A percentile compares a stretch with the other conserved stretches of the same genome.
These are phyloP conservation scores for Neoascia interrupta DNA, from an alignment of 2,888 invertebrate species.

Conservation along the genomic window DNA sequence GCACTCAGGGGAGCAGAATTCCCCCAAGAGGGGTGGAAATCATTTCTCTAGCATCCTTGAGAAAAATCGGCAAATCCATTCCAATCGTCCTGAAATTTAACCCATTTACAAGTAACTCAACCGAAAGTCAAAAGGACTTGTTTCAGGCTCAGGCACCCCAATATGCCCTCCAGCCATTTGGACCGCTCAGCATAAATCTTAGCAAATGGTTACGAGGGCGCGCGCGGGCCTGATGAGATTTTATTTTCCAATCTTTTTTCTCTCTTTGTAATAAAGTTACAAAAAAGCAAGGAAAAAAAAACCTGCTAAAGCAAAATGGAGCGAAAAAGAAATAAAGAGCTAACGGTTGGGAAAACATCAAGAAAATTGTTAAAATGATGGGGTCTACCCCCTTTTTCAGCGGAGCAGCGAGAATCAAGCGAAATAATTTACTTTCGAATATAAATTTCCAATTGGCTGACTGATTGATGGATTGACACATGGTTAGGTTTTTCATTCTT, in stretches of 20 bases:
- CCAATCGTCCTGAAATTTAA: slow-evolving; percentile 64
- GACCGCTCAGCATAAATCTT: slow-evolving; percentile 45
- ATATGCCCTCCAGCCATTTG: slow-evolving; percentile 11
- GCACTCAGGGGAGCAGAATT: slow-evolving; percentile 14
- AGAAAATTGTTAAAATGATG: slow-evolving; percentile 22
- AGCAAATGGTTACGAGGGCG: slow-evolving; percentile 34
- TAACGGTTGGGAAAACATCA: slow-evolving; percentile 60
- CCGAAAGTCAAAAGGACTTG: slow-evolving; percentile 51
- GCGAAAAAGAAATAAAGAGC: slow-evolving; percentile 60
- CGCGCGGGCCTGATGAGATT: slow-evolving; percentile 38
- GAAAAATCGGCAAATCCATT: slow-evolving; percentile 49
- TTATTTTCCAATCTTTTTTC: slow-evolving; percentile 19
- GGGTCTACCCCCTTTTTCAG: not conserved
- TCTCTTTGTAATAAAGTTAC: slow-evolving; percentile 46
- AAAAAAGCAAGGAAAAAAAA: slow-evolving; percentile 15
- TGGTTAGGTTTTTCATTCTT: slow-evolving; percentile 59
- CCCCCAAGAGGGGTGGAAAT: not conserved
- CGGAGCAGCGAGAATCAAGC: slow-evolving; percentile 46
- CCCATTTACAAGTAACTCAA: slow-evolving; percentile 65
- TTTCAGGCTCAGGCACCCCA: slow-evolving; percentile 18
- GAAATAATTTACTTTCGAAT: slow-evolving; percentile 68
- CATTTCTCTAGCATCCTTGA: slow-evolving; percentile 34
- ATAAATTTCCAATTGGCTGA: slow-evolving; percentile 69
- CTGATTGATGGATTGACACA: slow-evolving; percentile 69
- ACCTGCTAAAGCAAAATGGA: slow-evolving; percentile 49